Percentiles rank a stretch among this genome's conserved stretches.
Conservation (phyloP, 2,797 vertebrate genomes). For the Manis crassicaudata region DNA sequence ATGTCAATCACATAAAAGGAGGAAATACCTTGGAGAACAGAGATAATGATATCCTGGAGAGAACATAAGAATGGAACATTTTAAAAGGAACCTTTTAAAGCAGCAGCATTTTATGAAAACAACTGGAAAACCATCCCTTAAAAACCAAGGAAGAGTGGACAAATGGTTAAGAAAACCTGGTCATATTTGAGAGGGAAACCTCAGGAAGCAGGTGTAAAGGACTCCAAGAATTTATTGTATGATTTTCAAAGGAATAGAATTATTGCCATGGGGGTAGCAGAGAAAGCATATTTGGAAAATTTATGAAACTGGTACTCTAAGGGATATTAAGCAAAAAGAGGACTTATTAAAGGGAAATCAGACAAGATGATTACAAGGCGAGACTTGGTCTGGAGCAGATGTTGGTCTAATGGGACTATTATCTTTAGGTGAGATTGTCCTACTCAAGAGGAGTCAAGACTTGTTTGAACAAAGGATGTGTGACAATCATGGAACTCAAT, state of each 20-base stretch:
- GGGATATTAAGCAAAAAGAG: neutral
- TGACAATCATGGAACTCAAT: neutral
- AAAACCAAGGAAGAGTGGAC: neutral
- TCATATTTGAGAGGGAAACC: neutral
- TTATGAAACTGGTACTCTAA: neutral
- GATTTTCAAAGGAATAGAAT: neutral
- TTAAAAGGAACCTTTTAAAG: neutral
- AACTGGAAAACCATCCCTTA: neutral
- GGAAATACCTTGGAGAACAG: neutral
- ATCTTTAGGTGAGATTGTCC: neutral
- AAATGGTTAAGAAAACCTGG: neutral
- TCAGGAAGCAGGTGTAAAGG: neutral
- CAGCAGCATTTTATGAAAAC: neutral
- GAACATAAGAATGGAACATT: neutral
- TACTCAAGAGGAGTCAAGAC: neutral
- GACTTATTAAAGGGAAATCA: neutral
- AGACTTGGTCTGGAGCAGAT: neutral
- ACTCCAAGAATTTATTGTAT: neutral
- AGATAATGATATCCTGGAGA: constrained; percentile 25
- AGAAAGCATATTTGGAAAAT: neutral
- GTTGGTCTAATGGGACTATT: neutral
- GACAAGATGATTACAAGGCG: neutral
- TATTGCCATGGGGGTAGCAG: neutral
- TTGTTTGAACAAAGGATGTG: neutral
- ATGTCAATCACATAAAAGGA: constrained; percentile 11